Evolutionary conservation across 2,113 vertebrate genomes (phyloP).

Genomic region (Leptosomus discolor): DNA sequence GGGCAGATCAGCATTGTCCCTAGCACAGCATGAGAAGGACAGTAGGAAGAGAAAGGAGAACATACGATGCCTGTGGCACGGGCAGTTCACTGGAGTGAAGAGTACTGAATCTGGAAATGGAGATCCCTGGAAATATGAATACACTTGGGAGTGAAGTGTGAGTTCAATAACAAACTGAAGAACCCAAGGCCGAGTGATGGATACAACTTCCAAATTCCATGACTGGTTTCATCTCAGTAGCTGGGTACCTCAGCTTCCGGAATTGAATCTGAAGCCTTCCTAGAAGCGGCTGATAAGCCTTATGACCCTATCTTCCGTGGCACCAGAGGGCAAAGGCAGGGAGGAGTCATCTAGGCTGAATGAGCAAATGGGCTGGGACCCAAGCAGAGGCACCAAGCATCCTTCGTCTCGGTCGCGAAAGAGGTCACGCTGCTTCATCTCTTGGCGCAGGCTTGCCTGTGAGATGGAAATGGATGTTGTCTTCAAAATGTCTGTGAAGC

Average conservation of each 20-base stretch:
- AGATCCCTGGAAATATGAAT: background rate
- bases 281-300: background rate
- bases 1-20: background rate
- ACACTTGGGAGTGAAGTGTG: background rate
- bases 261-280: background rate
- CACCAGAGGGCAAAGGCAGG: background rate
- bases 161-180: background rate
- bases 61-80: fast-evolving
- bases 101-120: background rate
- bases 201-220: background rate
- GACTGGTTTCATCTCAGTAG: background rate
- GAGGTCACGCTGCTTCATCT: background rate
- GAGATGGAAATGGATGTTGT: background rate
- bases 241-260: background rate
- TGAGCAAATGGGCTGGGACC: background rate
- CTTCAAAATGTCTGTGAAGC: background rate
- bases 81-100: background rate
- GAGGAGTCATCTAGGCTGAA: background rate
- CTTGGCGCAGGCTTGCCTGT: background rate
- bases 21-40: background rate
- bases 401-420: background rate
- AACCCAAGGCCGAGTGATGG: background rate
- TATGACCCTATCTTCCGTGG: background rate
- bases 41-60: background rate
- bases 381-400: background rate